Conservation (phyloP, 1,140 invertebrate genomes). For the Cydia amplana region DNA sequence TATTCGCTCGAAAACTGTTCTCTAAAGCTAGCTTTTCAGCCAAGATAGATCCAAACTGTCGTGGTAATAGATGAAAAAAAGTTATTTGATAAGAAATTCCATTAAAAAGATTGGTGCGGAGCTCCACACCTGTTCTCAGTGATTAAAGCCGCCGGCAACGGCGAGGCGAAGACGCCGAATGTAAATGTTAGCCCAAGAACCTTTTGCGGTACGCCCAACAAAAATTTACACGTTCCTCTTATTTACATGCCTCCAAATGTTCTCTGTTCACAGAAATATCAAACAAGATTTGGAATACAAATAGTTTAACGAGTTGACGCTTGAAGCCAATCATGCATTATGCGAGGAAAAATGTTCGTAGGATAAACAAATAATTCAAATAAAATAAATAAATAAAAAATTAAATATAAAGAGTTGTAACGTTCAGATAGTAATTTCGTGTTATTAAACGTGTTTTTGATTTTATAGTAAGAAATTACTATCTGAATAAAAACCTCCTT, state of each 20-base stretch:
- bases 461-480: no score
- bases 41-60: conserved; percentile 27
- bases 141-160: conserved; percentile 71
- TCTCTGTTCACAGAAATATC: conserved; percentile 39
- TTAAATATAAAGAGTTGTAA: not conserved
- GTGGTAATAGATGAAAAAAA: conserved; percentile 38
- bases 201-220: conserved; percentile 62
- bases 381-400: not conserved
- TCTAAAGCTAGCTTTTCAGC: not conserved
- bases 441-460: no score
- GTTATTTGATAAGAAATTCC: conserved; percentile 61
- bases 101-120: conserved; percentile 70
- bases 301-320: conserved; percentile 39
- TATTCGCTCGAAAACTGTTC: no score
- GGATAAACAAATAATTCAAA: not conserved
- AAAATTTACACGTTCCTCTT: conserved; percentile 60
- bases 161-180: conserved; percentile 55
- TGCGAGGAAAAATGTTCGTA: not conserved
- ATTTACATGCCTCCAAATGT: conserved; percentile 44
- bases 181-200: conserved; percentile 68
- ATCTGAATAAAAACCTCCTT: no score
- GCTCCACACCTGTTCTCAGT: conserved; percentile 68
- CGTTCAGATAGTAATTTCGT: no score
- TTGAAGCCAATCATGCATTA: conserved; percentile 8
- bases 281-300: conserved; percentile 46